Evolutionary conservation across 2,113 vertebrate species (phyloP), one percentile per base, ranked within the genome.

Genomic region (Montifringilla adamsi): DNA sequence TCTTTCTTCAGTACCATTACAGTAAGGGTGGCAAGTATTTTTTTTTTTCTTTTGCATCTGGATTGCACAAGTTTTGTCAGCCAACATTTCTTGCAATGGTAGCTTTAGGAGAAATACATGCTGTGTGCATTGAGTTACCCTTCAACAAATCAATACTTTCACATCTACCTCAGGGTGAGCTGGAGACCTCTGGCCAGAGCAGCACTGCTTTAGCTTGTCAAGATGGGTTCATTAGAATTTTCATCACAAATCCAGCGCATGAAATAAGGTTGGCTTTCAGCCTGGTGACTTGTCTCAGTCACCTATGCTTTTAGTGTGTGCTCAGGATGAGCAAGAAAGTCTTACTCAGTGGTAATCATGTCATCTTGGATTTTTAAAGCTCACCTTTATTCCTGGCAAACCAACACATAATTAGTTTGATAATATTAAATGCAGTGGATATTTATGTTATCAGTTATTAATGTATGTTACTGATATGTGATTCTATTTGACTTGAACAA

Each of bases 381-480:
- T 97, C 92, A 2, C 88, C 88, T 95, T 92, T 94, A 81, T 62
- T 97, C 95, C 89, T 94, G 92, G 94, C 83, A 95, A 96, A 89
- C 83, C 86, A 92, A 75, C 90, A 69, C 53, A 15, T 96, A 90
- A 96, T 96, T 96, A 92, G 86, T 53, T 75, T 92, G 94, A 92
- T 94, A 90, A 41, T 62, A 69, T 89, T 87, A 92, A 81, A 80
- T 15, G 35, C 78, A 28, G 46, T 93, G 59, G 81, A 80, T 96
- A 85, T 93, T 96, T 91, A 53, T 89, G 91, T 94, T 96, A 96
- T 96, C 95, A 96, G 92, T 90, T 96, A 87, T 94, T 96, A 95
- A 92, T 72, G 69, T 49, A 16, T 5, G 4, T 43, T 89, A 80
- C 85, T 94, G 90, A 94, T 93, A 82, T 1, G n/a, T 56, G 44